These are phyloP conservation scores for Plecturocebus donacophilus DNA, from an alignment of 2,113 vertebrate species.

Conservation along the genomic window DNA sequence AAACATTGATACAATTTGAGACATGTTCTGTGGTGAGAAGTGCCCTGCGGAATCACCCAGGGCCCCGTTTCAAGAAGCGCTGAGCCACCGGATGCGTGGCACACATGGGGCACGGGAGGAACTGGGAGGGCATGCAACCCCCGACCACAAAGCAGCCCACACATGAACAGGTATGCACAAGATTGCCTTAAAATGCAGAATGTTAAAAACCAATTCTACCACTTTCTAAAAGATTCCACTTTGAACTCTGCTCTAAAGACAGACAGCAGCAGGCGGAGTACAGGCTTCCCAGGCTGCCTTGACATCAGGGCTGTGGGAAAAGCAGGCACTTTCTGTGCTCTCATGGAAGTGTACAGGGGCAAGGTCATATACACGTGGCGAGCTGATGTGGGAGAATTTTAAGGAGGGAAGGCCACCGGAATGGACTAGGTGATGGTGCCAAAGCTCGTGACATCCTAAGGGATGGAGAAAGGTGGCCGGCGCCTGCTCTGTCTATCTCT, in stretches of 20 bases:
- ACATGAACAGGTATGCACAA: too few species aligned
- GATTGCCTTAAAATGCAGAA: not conserved
- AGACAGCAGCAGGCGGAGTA: too few species aligned
- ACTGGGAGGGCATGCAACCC: fast-evolving
- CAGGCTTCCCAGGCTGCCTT: not conserved
- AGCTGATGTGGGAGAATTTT: fast-evolving
- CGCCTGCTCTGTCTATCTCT: not conserved
- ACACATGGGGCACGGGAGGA: not conserved
- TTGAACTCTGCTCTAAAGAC: not conserved
- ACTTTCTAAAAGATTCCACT: not conserved
- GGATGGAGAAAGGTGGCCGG: not conserved
- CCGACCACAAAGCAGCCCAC: not conserved
- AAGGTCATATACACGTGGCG: not conserved
- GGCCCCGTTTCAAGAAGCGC: not conserved
- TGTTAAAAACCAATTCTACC: fast-evolving
- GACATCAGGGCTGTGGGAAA: not conserved
- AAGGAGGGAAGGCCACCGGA: not conserved
- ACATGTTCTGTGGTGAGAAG: not conserved
- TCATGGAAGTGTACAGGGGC: not conserved
- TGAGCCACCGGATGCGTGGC: fast-evolving
- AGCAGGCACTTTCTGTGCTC: not conserved
- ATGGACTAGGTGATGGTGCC: fast-evolving
- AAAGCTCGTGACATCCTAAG: not conserved
- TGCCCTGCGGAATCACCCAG: fast-evolving
- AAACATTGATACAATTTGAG: fast-evolving